Conservation (phyloP, 1,140 invertebrate genomes). For the Artemia franciscana region DNA sequence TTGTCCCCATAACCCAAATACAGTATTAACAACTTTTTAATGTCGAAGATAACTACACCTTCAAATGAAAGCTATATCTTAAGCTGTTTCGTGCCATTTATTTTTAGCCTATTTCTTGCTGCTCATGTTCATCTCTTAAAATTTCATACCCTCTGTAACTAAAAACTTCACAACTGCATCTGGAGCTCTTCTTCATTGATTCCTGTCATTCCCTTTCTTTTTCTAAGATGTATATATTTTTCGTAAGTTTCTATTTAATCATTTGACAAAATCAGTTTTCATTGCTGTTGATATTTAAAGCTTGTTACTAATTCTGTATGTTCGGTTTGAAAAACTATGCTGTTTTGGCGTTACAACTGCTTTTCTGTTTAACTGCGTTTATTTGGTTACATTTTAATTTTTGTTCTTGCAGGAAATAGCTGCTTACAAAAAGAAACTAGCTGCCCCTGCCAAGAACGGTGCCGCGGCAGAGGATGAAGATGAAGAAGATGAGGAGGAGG, state of each 20-base stretch:
- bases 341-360: neutral
- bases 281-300: neutral
- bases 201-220: too few species aligned
- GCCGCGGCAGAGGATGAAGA: conserved; percentile 20
- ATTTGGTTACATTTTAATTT: conserved; percentile 11
- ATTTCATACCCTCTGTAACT: too few species aligned
- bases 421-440: conserved; percentile 49
- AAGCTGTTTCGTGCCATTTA: too few species aligned
- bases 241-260: neutral
- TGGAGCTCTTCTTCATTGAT: too few species aligned
- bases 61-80: too few species aligned
- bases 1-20: too few species aligned
- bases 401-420: conserved; percentile 37
- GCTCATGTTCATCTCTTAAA: too few species aligned
- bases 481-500: conserved; percentile 10
- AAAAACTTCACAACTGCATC: too few species aligned
- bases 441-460: conserved; percentile 28
- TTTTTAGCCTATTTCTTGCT: too few species aligned
- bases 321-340: neutral
- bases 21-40: too few species aligned
- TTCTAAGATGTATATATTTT: too few species aligned
- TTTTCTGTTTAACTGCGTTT: neutral
- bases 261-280: neutral
- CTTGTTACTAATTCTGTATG: neutral
- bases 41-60: too few species aligned